These are phyloP conservation scores for Heterohyrax brucei DNA, from an alignment of 2,797 vertebrate genomes.

Conservation along the genomic window DNA sequence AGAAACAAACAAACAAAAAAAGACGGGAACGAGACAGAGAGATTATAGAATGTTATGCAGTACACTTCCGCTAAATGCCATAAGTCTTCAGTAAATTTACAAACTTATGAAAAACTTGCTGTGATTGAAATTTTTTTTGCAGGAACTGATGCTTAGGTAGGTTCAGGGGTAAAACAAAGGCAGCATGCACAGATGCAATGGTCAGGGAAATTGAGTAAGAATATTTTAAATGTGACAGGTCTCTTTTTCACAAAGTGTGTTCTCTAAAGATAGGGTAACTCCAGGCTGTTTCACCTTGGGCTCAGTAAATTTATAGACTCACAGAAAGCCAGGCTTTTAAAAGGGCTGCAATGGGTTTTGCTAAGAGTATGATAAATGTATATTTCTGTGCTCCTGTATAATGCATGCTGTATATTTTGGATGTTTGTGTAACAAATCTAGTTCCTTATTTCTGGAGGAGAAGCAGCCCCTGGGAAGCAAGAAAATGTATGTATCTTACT, in stretches of 20 bases:
- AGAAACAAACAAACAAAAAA: neutral
- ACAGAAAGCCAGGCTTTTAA: conserved; percentile 18
- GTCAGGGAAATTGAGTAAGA: neutral
- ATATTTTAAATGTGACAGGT: neutral
- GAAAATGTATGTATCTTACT: conserved; percentile 11
- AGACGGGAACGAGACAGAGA: neutral
- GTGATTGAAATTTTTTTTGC: neutral
- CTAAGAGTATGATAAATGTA: neutral
- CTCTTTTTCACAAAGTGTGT: neutral
- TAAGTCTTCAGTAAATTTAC: neutral
- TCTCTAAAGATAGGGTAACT: neutral
- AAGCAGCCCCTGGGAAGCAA: neutral
- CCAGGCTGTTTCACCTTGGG: neutral
- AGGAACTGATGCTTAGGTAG: neutral
- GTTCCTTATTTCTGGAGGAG: conserved; percentile 24
- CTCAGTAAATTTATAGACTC: neutral
- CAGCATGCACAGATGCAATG: neutral
- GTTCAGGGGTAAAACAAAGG: neutral
- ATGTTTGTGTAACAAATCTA: conserved; percentile 21
- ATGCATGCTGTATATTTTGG: neutral
- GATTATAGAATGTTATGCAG: neutral
- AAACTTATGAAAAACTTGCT: neutral
- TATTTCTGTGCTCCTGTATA: neutral
- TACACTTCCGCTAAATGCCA: neutral
- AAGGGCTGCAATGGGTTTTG: neutral